phyloP scores from a whole-genome alignment of 2,888 invertebrate species.

The Chymomyza procnemis region DNA sequence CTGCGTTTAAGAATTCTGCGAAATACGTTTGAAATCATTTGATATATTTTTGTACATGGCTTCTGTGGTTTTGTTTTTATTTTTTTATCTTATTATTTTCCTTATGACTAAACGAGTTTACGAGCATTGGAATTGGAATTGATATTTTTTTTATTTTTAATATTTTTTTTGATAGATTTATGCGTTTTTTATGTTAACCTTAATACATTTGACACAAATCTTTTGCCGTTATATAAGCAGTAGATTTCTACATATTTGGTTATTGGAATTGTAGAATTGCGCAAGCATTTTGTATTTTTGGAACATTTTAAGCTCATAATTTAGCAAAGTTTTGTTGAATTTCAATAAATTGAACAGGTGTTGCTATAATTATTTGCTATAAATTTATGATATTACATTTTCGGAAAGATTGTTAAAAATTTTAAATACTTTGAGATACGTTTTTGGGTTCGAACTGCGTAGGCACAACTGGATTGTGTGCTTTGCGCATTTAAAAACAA shows the following conservation, averaged over 20 bases:
- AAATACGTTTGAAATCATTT: slow-evolving; percentile 30
- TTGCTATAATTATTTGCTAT: background rate
- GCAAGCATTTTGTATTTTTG: background rate
- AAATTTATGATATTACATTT: slow-evolving; percentile 7
- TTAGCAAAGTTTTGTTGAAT: background rate
- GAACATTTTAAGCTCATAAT: too few relatives aligned
- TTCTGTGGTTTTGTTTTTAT: background rate
- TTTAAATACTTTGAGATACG: slow-evolving; percentile 26
- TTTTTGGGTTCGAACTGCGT: too few relatives aligned
- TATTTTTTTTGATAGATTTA: slow-evolving; percentile 41
- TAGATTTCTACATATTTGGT: too few relatives aligned
- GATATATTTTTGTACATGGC: background rate
- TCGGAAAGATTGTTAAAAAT: slow-evolving; percentile 24
- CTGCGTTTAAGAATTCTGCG: slow-evolving; percentile 30
- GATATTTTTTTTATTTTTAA: slow-evolving; percentile 21
- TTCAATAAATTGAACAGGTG: background rate
- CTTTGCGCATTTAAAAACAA: too few relatives aligned
- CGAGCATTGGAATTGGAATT: slow-evolving; percentile 35
- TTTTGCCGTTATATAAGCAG: background rate
- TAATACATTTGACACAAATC: slow-evolving; percentile 30
- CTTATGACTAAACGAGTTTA: slow-evolving; percentile 34
- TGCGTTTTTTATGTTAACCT: slow-evolving; percentile 50
- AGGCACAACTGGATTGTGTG: too few relatives aligned
- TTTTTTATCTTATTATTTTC: background rate
- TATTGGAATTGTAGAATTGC: too few relatives aligned